Evolutionary conservation across 2,888 invertebrate species (phyloP), one percentile per base, ranked within the genome.

Genomic region (Agriopis marginaria): DNA sequence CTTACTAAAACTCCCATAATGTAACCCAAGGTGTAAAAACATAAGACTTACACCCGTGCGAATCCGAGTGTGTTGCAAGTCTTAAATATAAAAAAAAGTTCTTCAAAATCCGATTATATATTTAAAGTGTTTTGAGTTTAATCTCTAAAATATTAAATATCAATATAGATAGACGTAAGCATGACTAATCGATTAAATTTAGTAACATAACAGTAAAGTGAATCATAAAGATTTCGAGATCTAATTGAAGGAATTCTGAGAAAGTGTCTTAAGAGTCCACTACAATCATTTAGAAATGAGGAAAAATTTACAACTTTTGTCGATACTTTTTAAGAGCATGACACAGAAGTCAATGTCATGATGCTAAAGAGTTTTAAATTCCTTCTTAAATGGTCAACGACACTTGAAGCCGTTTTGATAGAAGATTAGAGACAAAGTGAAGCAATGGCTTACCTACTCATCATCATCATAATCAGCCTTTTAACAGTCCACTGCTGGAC

Each of bases 271-370:
- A 32, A 47, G 45, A 23, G 50, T 54, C 8, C 14, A 14, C 14
- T 54, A 53, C 51, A 14, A 32, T 64, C 45, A 63, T 59, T 64
- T 70, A 66, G 66, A 70, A 66, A 66, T 70, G 70, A 70, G 70
- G 70, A 70, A 66, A 70, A 66, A 32, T 56, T 0, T 12, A 23
- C 23, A 51, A n/a, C 40, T 56, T 58, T 47, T 66, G 54, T 54
- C 44, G 44, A 39, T 54, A 42, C 59, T 65, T 61, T 6, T 63
- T 32, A 64, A 61, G 51, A 49, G 17, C 39, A 45, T 32, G n/a
- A 54, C 12, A 50, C 23, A n/a, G 53, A 62, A 53, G 17, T 53
- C 40, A 66, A 49, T 44, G 70, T 70, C 66, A 63, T 63, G 63
- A 5, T 54, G 45, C 39, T 64, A 45, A 40, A 59, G 42, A 58